Evolutionary conservation across 2,113 vertebrate species (phyloP).

Genomic region (Pteruthius melanotis): DNA sequence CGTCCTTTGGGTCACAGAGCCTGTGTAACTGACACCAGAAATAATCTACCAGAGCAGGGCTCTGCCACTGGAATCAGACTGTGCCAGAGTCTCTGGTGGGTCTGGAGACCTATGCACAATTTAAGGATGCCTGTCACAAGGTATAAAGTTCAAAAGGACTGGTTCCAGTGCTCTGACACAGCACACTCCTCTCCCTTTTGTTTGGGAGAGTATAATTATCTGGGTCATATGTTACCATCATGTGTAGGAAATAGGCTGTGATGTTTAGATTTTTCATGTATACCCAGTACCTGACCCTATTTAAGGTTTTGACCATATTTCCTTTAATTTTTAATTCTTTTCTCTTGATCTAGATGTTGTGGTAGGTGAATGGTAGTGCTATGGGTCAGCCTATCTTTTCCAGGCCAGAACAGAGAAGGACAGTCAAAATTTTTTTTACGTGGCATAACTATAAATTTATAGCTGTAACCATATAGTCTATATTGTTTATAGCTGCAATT

Average conservation of each 20-base stretch:
- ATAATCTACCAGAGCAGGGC: not conserved
- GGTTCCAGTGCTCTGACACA: not conserved
- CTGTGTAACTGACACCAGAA: not conserved
- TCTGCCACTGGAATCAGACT: not conserved
- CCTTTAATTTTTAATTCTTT: not conserved
- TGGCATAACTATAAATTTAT: not conserved
- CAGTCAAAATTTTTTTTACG: not conserved
- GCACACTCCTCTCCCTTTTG: not conserved
- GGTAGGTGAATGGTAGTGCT: not conserved
- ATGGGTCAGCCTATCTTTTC: not conserved
- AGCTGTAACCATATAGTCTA: not conserved
- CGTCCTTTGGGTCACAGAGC: not conserved
- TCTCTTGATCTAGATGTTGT: not conserved
- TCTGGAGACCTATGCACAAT: constrained; percentile 10
- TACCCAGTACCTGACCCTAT: not conserved
- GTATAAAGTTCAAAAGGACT: not conserved
- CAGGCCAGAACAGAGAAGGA: constrained; percentile 10
- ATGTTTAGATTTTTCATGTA: not conserved
- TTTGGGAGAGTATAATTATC: not conserved
- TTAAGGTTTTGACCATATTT: not conserved
- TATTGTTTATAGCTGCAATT: not conserved
- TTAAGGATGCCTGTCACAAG: constrained; percentile 13
- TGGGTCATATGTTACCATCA: not conserved
- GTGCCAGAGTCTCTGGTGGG: not conserved
- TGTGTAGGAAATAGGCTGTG: not conserved